Evolutionary conservation across 1,140 invertebrate species (phyloP).

Genomic region (Oreohelix idahoensis): DNA sequence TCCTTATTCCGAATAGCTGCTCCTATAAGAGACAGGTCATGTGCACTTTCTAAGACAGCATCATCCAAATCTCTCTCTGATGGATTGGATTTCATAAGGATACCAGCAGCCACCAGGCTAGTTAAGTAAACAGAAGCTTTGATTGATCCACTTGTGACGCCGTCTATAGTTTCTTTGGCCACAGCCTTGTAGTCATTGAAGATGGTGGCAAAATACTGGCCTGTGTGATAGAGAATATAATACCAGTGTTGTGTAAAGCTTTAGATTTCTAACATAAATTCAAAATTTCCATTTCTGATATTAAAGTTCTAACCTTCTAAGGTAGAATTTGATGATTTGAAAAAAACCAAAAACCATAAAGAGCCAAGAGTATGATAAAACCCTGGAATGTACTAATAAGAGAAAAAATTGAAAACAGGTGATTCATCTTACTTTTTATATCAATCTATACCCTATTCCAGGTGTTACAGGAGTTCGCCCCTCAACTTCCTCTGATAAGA

Average conservation of each 20-base stretch:
- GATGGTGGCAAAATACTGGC: slow-evolving; percentile 62
- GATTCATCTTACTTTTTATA: too few relatives aligned
- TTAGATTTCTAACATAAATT: too few relatives aligned
- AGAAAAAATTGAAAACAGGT: too few relatives aligned
- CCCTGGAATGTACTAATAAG: too few relatives aligned
- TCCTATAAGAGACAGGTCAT: slow-evolving; percentile 80
- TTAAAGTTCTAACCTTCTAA: too few relatives aligned
- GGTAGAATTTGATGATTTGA: too few relatives aligned
- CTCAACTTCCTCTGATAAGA: too few relatives aligned
- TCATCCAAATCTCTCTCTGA: slow-evolving; percentile 78
- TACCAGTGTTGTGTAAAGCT: background rate
- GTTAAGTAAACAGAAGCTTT: slow-evolving; percentile 65
- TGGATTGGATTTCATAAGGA: slow-evolving; percentile 77
- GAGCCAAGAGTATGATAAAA: too few relatives aligned
- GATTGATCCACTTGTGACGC: slow-evolving; percentile 65
- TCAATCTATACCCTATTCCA: too few relatives aligned
- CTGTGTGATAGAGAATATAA: slow-evolving; percentile 52
- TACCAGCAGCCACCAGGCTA: slow-evolving; percentile 48
- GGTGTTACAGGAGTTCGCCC: too few relatives aligned
- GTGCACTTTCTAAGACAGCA: slow-evolving; percentile 76
- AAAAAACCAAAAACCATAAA: too few relatives aligned
- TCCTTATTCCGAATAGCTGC: slow-evolving; percentile 79
- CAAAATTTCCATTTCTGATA: too few relatives aligned
- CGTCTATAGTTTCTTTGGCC: slow-evolving; percentile 65
- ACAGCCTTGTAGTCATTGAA: slow-evolving; percentile 72